These are phyloP conservation scores for Zaprionus gabonicus DNA, from an alignment of 1,140 invertebrate genomes.

Conservation along the genomic window DNA sequence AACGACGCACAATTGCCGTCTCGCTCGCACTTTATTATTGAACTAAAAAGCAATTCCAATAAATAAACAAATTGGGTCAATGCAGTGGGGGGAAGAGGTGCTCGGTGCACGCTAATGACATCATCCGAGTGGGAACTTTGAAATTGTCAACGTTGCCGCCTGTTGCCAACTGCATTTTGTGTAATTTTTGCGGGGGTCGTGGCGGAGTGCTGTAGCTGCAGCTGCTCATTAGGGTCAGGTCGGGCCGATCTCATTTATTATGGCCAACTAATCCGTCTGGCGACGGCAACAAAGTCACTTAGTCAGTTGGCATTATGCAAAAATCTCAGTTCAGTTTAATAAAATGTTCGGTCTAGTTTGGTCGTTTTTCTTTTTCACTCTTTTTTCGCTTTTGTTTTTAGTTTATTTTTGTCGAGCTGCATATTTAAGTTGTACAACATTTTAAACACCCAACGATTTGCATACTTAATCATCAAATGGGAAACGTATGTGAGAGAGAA, in stretches of 20 bases:
- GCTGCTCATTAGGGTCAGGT: constrained; percentile 63
- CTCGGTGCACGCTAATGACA: constrained; percentile 32
- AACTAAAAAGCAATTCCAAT: constrained; percentile 77
- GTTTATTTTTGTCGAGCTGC: constrained; percentile 49
- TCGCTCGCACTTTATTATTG: constrained; percentile 40
- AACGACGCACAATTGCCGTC: background rate
- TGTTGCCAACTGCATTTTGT: constrained; percentile 46
- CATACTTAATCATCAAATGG: constrained; percentile 61
- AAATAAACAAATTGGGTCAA: constrained; percentile 79
- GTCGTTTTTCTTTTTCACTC: background rate
- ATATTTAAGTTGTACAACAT: constrained; percentile 71
- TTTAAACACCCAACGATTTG: constrained; percentile 62
- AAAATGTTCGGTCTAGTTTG: constrained; percentile 56
- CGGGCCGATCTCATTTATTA: constrained; percentile 61
- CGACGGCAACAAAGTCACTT: constrained; percentile 41
- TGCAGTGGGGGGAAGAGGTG: constrained; percentile 21
- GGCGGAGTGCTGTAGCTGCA: background rate
- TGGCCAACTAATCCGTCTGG: constrained; percentile 43
- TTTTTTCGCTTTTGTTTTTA: background rate
- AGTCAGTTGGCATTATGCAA: constrained; percentile 63
- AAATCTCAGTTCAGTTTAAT: constrained; percentile 31
- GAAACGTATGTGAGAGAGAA: constrained; percentile 20
- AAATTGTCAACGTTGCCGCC: constrained; percentile 30
- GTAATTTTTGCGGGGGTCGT: constrained; percentile 30
- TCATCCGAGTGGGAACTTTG: constrained; percentile 30